Base-by-base conservation (phyloP, 2,797 vertebrate species). In the Alauda arvensis region DNA sequence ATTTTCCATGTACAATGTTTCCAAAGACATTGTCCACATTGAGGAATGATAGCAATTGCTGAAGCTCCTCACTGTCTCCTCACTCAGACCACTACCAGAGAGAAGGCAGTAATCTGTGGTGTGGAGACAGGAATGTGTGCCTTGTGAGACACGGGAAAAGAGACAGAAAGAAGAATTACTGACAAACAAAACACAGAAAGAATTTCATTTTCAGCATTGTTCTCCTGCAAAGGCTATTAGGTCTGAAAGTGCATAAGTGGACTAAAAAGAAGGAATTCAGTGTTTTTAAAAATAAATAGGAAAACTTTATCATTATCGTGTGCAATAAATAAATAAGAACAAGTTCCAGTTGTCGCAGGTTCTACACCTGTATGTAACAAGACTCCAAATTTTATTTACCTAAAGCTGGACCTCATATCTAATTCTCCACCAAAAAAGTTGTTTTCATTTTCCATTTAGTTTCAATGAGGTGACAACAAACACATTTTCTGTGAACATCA, bases 161-260 rank as follows among this genome's bases (percentile, higher is more conserved):
- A 83, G 21, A 59, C 31, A 65, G 52, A 80, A 91, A 85, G 29
- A 66, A 18, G 9, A 34, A 85, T 56, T 62, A 33, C 21, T 87
- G 18, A 37, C 33, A 76, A 28, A 52, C 2, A 62, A 75, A 92
- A 46, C 17, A n/a, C 31, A 56, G 51, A 75, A 59, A 19, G 25
- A 62, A 66, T 85, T 90, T 55, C 2, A 18, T 78, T 92, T 85
- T 76, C 87, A 70, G 69, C 61, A 45, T 48, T 59, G 53, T 56
- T 90, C 33, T 77, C 52, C 76, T 14, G 10, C 69, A 93, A 85
- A 57, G 4, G 31, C 42, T 74, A 37, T 39, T 85, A 62, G 61
- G 74, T 93, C 48, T 76, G 59, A 85, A 88, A 85, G 66, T 70
- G 53, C 39, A 63, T 84, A 90, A 89, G 52, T 24, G 70, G 61